Base-by-base conservation (phyloP, 92 coral and sea anemone genomes). In the Galaxea fascicularis region DNA sequence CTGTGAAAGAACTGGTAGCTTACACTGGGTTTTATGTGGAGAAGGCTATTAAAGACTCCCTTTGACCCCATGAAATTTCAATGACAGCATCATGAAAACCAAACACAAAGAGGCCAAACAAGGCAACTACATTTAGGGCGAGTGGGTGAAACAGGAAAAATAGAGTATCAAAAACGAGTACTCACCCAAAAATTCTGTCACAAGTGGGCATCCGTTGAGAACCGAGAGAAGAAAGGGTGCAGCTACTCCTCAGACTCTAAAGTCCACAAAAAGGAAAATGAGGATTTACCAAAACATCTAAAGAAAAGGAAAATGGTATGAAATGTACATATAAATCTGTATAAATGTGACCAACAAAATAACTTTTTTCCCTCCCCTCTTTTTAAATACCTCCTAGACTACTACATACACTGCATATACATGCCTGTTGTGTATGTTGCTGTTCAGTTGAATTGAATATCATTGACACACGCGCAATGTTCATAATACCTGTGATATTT, bases 31-130 rank as follows among this genome's bases (percentile, higher is more conserved):
- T 66, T 63, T 83, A 88, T 47, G 68, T 83, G 10, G 88, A 88
- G 56, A 77, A 78, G 79, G 85, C 92, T 28, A 52, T 67, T 22
- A 25, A 54, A 56, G 92, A 41, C 59, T 88, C 27, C 51, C 82
- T 73, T 57, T 88, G 69, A 70, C 84, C 30, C 60, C 87, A 30
- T 77, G 65, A 77, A 60, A 91, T 76, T 82, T 88, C 20, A 80
- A 81, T 58, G 94, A 91, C 70, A 78, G 78, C 56, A 46, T 87
- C 9, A 85, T 79, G 87, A 90, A 90, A 60, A 86, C 90, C 2
- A 87, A 71, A 28, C 87, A 86, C 74, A 86, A 90, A 46, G 46
- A 64, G 4, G 59, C 77, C 18, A 90, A 86, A 53, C 65, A 86
- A 67, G 91, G 88, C 21, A 86, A 82, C 53, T 21, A 47, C 27